Evolutionary conservation across 2,797 vertebrate genomes (phyloP), one percentile per base, ranked within the genome.

Genomic region (Rhynchonycteris naso): DNA sequence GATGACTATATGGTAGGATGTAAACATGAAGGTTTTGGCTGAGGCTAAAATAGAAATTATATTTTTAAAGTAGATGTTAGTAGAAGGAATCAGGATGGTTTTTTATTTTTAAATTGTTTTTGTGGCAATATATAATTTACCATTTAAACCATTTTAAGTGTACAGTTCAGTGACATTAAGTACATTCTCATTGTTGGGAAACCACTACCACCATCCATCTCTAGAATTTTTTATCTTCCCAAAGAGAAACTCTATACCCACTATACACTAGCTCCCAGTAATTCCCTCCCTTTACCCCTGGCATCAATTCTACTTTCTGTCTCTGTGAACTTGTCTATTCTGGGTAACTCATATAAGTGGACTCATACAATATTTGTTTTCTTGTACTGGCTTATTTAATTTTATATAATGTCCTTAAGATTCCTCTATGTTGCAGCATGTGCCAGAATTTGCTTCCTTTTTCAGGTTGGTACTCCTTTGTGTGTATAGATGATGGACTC

Each of bases 41-140:
- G 28, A 65, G 26, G n/a, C 13, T 66, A 21, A 24, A 84, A 35
- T n/a, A 66, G 68, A 81, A 52, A 69, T 81, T 22, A 6, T 43
- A 80, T 79, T 94, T 94, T 75, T 35, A 81, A 82, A 69, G 80
- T 54, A 47, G 18, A 33, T 94, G 26, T n/a, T 26, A n/a, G 26
- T 15, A 43, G 33, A 88, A 93, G 4, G 26, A 90, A 69, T 38
- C 4, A 61, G 72, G 18, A 71, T 21, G 24, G 2, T 52, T 30
- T 69, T 33, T 58, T 16, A 21, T 86, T 90, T 84, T 85, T 50
- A 28, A 59, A 65, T 81, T 88, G 38, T 38, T 89, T 47, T 72
- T 52, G 10, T 81, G 26, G 66, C n/a, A 72, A 33, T 43, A 30
- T 56, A 26, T 6, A 56, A 28, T 86, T 74, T 6, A 54, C 18